Conservation (phyloP, 1,140 invertebrate species). For the Drosophila kikkawai region DNA sequence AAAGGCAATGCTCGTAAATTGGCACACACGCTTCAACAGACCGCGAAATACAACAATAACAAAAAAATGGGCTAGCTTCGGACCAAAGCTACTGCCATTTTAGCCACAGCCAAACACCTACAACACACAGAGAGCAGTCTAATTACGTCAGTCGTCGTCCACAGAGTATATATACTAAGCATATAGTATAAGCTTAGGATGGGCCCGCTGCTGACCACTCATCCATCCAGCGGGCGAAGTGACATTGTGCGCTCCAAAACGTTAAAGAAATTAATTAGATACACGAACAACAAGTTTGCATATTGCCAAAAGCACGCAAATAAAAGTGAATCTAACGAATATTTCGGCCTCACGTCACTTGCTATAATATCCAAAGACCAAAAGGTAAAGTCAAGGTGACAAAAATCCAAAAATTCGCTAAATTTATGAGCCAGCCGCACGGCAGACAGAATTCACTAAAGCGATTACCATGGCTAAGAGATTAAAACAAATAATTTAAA, state of each 20-base stretch:
- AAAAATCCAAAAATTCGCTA: conserved; percentile 11
- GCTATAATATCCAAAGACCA: conserved; percentile 33
- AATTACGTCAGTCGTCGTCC: conserved; percentile 74
- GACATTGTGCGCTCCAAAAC: conserved; percentile 55
- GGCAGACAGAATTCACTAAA: conserved; percentile 44
- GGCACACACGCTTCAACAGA: conserved; percentile 80
- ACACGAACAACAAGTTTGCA: conserved; percentile 58
- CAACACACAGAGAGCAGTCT: conserved; percentile 43
- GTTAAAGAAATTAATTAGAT: conserved; percentile 69
- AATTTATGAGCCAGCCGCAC: conserved; percentile 66
- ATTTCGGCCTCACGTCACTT: conserved; percentile 42
- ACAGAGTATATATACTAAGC: conserved; percentile 20
- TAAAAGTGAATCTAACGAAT: conserved; percentile 38
- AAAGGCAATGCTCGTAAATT: conserved; percentile 74
- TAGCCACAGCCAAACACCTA: conserved; percentile 50
- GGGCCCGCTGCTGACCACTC: conserved; percentile 50
- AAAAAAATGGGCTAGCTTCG: conserved; percentile 58
- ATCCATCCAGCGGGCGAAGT: conserved; percentile 28
- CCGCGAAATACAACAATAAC: conserved; percentile 54
- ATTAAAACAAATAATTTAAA: conserved; percentile 44
- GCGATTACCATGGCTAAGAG: conserved; percentile 11
- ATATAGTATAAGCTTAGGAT: conserved; percentile 32
- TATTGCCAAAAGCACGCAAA: conserved; percentile 63
- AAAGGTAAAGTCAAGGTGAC: conserved; percentile 61
- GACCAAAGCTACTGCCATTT: conserved; percentile 50